A percentile compares a stretch with the other conserved stretches of the same genome.
These are phyloP conservation scores for Branchipolynoe longqiensis DNA, from an alignment of 2,888 invertebrate species.

Conservation along the genomic window DNA sequence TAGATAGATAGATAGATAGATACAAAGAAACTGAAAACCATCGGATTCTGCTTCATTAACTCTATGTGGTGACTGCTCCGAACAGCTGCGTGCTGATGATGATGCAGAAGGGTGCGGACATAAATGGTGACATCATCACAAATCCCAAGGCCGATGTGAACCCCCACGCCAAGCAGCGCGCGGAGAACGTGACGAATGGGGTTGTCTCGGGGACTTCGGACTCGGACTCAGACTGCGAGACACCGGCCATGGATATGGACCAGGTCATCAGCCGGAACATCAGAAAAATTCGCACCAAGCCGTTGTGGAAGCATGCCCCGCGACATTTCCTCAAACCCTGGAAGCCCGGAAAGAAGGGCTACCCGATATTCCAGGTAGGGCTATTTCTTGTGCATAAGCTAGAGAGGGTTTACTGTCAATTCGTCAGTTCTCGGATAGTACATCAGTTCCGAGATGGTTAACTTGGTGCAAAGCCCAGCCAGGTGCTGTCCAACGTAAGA, in stretches of 20 bases:
- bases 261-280: conserved; percentile 47
- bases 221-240: not conserved
- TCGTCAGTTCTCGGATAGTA: too few species aligned
- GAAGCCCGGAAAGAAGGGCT: conserved; percentile 66
- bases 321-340: conserved; percentile 63
- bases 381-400: not conserved
- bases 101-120: conserved; percentile 79
- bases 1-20: too few species aligned
- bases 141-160: conserved; percentile 58
- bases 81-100: conserved; percentile 81
- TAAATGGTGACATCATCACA: conserved; percentile 73
- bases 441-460: too few species aligned
- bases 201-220: too few species aligned
- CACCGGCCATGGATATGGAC: not conserved
- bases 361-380: conserved; percentile 58
- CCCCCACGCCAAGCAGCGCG: conserved; percentile 63
- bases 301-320: conserved; percentile 78
- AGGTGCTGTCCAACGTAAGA: too few species aligned
- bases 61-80: too few species aligned
- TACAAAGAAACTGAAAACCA: too few species aligned
- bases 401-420: too few species aligned
- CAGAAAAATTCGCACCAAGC: conserved; percentile 64
- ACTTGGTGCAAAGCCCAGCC: too few species aligned
- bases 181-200: conserved; percentile 67
- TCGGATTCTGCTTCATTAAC: too few species aligned